Evolutionary conservation across 2,888 invertebrate genomes (phyloP), one percentile per base, ranked within the genome.

Genomic region (Neocrepidodera transversa): DNA sequence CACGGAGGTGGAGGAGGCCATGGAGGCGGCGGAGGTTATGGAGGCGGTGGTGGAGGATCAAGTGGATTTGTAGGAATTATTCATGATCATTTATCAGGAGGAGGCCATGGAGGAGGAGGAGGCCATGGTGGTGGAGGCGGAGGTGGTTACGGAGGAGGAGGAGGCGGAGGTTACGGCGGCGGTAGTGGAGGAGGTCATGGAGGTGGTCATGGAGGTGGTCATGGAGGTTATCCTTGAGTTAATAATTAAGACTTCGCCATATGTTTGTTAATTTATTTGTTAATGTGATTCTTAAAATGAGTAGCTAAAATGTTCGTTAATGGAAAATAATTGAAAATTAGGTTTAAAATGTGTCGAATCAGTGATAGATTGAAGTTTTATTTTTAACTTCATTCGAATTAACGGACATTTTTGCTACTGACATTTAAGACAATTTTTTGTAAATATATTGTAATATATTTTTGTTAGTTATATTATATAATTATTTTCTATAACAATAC

Each of bases 101-200:
- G 13, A 4, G 13, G 35, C 13, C 14, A 35, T 14, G 35, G 7
- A 8, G 35, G 13, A 13, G 35, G 35, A 13, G 13, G 13, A 2
- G 35, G 35, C 2, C 13, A 13, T 13, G 35, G 35, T 8, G 14
- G 35, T 11, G 13, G 35, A 13, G 11, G 14, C 2, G 11, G 35
- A 13, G n/a, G 5, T 13, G 14, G 13, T 30, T 30, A 6, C 2
- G 2, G 2, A 35, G 35, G 11, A 13, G 35, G 11, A 13, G 35
- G 11, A 13, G 4, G 3, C 10, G 11, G 35, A 35, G 35, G 23
- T 23, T 7, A 23, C 7, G 56, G 62, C 50, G 60, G 51, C 5
- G 54, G 53, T 23, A 55, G 54, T 5, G 50, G 60, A 23, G 58
- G 48, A 8, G 50, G 60, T 23, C 47, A 60, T 16, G 18, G 28